Evolutionary conservation across 2,113 vertebrate species (phyloP).

Genomic region (Sinocyclocheilus anshuiensis): DNA sequence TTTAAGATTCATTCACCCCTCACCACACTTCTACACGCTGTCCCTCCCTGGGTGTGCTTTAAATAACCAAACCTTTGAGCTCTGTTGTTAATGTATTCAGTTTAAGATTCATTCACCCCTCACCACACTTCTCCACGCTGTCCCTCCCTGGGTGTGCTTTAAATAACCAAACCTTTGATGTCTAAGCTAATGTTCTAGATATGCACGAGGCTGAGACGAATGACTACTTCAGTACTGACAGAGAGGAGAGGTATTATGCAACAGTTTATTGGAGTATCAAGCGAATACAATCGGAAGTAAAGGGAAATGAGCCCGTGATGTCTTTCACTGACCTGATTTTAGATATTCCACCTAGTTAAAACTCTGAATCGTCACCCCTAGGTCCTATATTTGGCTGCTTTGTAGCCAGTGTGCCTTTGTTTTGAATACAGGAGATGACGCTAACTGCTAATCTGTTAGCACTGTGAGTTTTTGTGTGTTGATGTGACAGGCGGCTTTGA

Average conservation of each 20-base stretch:
- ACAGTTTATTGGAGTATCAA: slow-evolving; percentile 40
- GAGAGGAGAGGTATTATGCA: slow-evolving; percentile 38
- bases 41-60: slow-evolving; percentile 17
- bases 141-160: slow-evolving; percentile 17
- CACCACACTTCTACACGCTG: slow-evolving; percentile 16
- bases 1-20: slow-evolving; percentile 27
- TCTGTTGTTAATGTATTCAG: slow-evolving; percentile 24
- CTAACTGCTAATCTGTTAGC: slow-evolving; percentile 25
- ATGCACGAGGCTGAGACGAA: slow-evolving; percentile 26
- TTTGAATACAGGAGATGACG: slow-evolving; percentile 28
- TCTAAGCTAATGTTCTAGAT: slow-evolving; percentile 45
- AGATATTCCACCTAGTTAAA: slow-evolving; percentile 56
- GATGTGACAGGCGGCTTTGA: slow-evolving; percentile 27
- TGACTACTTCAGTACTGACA: slow-evolving; percentile 23
- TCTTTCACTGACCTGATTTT: slow-evolving; percentile 55
- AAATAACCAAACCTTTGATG: slow-evolving; percentile 51
- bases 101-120: slow-evolving; percentile 27
- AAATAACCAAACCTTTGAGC: no score
- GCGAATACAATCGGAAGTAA: slow-evolving; percentile 40
- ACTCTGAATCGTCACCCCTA: slow-evolving; percentile 41
- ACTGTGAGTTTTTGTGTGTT: slow-evolving; percentile 19
- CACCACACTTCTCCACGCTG: slow-evolving; percentile 15
- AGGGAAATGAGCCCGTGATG: slow-evolving; percentile 33
- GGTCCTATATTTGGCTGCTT: slow-evolving; percentile 34
- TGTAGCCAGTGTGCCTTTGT: not conserved